Evolutionary conservation across 1,140 invertebrate genomes (phyloP).

Genomic region (Diploscapter pachys): DNA sequence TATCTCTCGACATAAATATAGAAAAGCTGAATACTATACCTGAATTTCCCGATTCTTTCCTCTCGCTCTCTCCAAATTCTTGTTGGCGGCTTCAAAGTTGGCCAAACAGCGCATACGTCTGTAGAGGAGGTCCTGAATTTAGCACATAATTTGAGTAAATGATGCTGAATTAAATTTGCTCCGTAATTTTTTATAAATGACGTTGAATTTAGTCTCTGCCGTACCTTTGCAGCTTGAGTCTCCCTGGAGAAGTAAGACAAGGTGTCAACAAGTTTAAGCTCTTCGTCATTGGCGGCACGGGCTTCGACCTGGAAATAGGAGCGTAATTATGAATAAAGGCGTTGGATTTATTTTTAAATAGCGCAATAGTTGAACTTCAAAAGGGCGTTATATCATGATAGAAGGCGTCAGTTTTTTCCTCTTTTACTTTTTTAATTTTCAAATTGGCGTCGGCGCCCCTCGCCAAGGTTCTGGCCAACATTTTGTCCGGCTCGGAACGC

Average conservation of each 20-base stretch:
- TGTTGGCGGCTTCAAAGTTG: conserved; percentile 92
- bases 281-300: conserved; percentile 91
- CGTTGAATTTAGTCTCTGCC: background rate
- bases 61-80: conserved; percentile 88
- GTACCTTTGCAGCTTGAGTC: conserved; percentile 81
- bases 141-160: no score
- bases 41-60: conserved; percentile 91
- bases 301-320: conserved; percentile 68
- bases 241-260: conserved; percentile 95
- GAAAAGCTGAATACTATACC: conserved; percentile 36
- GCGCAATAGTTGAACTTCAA: background rate
- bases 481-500: conserved; percentile 58
- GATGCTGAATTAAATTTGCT: no score
- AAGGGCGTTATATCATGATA: background rate
- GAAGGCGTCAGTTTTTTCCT: background rate
- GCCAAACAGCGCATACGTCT: conserved; percentile 80
- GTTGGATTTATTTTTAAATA: conserved; percentile 2
- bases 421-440: conserved; percentile 59
- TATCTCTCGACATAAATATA: background rate
- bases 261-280: conserved; percentile 94
- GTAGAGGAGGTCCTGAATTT: conserved; percentile 74
- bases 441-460: conserved; percentile 43
- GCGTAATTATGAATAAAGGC: no score
- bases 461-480: conserved; percentile 18
- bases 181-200: no score